Evolutionary conservation across 2,113 vertebrate genomes (phyloP), one percentile per base, ranked within the genome.

Genomic region (Carassius gibelio): DNA sequence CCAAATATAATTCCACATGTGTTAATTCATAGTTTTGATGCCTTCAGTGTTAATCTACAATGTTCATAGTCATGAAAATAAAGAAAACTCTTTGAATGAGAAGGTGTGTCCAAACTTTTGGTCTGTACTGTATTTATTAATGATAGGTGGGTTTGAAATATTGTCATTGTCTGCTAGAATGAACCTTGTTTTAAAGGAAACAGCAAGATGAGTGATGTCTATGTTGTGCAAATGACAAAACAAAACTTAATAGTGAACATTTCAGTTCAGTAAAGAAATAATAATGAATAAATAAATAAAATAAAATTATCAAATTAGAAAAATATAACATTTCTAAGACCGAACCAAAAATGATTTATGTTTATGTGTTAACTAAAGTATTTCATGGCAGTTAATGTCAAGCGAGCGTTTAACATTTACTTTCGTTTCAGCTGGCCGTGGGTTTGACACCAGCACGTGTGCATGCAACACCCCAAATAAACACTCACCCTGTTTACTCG

Each of bases 401-500:
- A 10, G 45, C 14, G 1, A 52, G 50, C 13, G 11, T 11, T 11
- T 75, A 26, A 48, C 5, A 7, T 26, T 55, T 55, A 59, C 26
- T 36, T 36, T 21, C 3, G 30, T 57, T 64, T 19, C n/a, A 38
- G 6, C 23, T 21, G n/a, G 36, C 69, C 9, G 4, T 62, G 21
- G 7, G 52, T 59, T 59, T 80, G 59, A 78, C 10, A 59, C 26
- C 55, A 62, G 10, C 57, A 42, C 5, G 5, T 45, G 38, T 48
- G 45, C 2, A 66, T 81, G 78, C 78, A 81, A 26, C 78, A 50
- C 26, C 17, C 48, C 26, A 30, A 55, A 76, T 69, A 69, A 36
- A 36, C 0, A 2, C 30, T 69, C 15, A 55, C 5, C 57, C 42
- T 21, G 42, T 48, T 6, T 52, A 30, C 72, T 75, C 72, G 66